Evolutionary conservation across 2,888 invertebrate species (phyloP).

Genomic region (Pyrocoelia pectoralis): DNA sequence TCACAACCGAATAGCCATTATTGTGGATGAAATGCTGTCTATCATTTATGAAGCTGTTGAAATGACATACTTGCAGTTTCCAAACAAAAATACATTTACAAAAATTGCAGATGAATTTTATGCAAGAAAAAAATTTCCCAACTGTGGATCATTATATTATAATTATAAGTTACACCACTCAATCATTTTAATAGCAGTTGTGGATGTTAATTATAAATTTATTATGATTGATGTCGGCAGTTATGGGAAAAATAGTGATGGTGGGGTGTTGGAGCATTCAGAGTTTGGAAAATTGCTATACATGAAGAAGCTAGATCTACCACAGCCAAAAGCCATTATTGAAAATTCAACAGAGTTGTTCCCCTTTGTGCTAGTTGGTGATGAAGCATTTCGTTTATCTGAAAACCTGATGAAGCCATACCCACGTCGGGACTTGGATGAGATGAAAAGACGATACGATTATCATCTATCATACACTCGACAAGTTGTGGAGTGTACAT

Average conservation of each 20-base stretch:
- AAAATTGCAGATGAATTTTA: conserved; percentile 7
- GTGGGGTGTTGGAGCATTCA: conserved; percentile 6
- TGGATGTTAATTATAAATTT: conserved; percentile 12
- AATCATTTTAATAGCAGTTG: conserved; percentile 13
- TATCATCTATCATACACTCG: conserved; percentile 27
- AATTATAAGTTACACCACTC: conserved; percentile 9
- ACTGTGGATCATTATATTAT: conserved; percentile 12
- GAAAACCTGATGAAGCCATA: conserved; percentile 22
- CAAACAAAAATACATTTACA: neutral
- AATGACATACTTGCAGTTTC: neutral
- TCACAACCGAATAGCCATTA: neutral
- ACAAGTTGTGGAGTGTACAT: conserved; percentile 29
- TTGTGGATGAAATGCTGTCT: neutral
- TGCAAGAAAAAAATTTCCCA: conserved; percentile 2
- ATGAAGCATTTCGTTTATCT: conserved; percentile 32
- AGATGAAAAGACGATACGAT: conserved; percentile 24
- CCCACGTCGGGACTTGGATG: conserved; percentile 9
- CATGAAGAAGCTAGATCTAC: neutral
- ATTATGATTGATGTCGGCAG: conserved; percentile 8
- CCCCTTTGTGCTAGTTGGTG: conserved; percentile 15
- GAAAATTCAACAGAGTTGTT: neutral
- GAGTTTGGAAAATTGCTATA: conserved; percentile 6
- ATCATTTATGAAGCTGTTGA: neutral
- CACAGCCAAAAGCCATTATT: neutral
- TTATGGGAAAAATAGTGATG: conserved; percentile 11